Evolutionary conservation across 2,113 vertebrate species (phyloP).

Genomic region (Monarcha castaneiventris): DNA sequence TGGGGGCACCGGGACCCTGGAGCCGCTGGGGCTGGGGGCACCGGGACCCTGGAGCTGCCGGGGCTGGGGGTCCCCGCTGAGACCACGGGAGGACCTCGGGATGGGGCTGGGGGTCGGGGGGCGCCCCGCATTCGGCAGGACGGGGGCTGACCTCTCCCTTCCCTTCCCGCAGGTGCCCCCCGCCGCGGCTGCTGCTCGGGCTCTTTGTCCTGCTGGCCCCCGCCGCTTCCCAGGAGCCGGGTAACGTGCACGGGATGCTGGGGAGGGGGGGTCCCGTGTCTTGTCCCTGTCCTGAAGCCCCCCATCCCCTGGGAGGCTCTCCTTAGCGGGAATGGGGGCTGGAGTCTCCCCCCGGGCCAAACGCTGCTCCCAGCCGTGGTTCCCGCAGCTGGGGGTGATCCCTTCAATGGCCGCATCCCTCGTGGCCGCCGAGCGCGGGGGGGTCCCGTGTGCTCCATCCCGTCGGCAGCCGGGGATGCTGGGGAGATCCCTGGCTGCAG

Average conservation of each 20-base stretch:
- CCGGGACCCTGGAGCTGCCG: neutral
- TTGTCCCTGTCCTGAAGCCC: neutral
- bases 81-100: neutral
- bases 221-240: slow-evolving; percentile 10
- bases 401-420: neutral
- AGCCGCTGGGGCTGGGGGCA: too few species aligned
- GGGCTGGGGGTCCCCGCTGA: neutral
- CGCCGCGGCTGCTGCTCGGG: slow-evolving; percentile 10
- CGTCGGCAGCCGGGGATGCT: neutral
- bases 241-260: neutral
- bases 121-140: neutral
- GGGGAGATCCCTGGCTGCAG: neutral
- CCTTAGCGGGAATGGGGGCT: neutral
- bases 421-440: neutral
- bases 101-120: too few species aligned
- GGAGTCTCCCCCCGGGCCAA: neutral
- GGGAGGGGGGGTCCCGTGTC: neutral
- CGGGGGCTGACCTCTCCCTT: neutral
- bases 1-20: too few species aligned
- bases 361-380: rapidly evolving
- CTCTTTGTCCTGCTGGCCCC: slow-evolving; percentile 41
- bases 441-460: neutral
- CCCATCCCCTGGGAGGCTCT: neutral
- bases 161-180: slow-evolving; percentile 10
- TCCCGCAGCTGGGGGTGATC: too few species aligned